Evolutionary conservation across 1,140 invertebrate species (phyloP).

Genomic region (Zaprionus nigranus): DNA sequence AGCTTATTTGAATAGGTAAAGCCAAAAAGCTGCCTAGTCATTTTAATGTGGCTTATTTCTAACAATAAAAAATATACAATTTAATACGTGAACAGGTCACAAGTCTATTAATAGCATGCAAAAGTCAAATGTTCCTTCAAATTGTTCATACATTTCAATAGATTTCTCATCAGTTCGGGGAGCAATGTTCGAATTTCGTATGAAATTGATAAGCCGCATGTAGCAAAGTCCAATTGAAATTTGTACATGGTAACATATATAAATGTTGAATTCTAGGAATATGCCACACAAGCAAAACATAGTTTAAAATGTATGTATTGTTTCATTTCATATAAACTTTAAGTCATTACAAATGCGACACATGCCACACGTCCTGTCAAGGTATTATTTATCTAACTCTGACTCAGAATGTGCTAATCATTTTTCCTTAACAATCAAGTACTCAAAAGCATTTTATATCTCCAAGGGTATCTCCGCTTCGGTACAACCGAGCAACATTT

Average conservation of each 20-base stretch:
- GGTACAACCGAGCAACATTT: neutral
- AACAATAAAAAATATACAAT: neutral
- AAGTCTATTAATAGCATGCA: neutral
- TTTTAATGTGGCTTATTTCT: neutral
- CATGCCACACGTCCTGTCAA: slow-evolving; percentile 1
- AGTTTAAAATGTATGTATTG: neutral
- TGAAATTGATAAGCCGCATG: neutral
- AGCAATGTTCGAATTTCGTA: neutral
- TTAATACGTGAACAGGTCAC: neutral
- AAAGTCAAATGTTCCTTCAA: neutral
- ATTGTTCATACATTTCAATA: neutral
- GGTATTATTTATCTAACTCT: no score
- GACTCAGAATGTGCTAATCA: no score
- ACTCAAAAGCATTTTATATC: no score
- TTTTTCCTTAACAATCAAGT: no score
- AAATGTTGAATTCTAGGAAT: slow-evolving; percentile 5
- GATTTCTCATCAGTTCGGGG: neutral
- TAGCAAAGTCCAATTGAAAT: neutral
- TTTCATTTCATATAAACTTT: neutral
- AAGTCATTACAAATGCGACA: slow-evolving; percentile 21
- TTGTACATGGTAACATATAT: neutral
- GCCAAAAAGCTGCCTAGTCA: neutral
- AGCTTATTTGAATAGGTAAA: no score
- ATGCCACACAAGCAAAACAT: neutral
- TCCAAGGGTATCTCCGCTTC: neutral